These are phyloP conservation scores for Heteropelma amictum DNA, from an alignment of 2,888 invertebrate species.

Conservation along the genomic window DNA sequence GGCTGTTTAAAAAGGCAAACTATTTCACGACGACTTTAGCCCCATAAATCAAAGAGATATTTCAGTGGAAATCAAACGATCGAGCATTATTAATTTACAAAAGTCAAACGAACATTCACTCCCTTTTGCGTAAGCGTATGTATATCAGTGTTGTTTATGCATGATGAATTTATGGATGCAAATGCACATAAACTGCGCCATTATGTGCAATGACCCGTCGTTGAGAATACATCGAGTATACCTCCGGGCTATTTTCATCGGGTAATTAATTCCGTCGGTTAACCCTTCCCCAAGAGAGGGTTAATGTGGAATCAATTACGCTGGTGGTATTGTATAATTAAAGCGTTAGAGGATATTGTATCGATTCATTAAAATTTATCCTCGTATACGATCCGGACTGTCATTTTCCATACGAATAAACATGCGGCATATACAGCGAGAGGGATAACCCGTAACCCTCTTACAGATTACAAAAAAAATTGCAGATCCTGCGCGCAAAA, in stretches of 20 bases:
- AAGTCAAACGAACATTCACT: background rate
- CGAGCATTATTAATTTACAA: no score
- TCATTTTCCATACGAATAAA: slow-evolving; percentile 43
- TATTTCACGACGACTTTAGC: no score
- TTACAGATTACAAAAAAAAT: no score
- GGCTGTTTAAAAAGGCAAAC: no score
- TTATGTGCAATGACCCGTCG: slow-evolving; percentile 53
- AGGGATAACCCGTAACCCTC: no score
- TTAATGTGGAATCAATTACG: slow-evolving; percentile 56
- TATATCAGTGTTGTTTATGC: no score
- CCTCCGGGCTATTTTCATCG: slow-evolving; percentile 48
- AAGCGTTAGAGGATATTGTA: slow-evolving; percentile 48
- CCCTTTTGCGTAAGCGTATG: background rate
- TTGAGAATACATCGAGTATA: slow-evolving; percentile 46
- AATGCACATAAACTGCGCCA: slow-evolving; percentile 16
- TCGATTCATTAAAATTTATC: slow-evolving; percentile 54
- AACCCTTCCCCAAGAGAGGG: slow-evolving; percentile 29
- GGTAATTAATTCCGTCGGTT: slow-evolving; percentile 51
- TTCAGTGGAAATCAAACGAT: no score
- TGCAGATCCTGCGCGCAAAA: no score
- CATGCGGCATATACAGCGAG: background rate
- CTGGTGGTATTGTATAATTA: slow-evolving; percentile 50
- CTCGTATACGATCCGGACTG: slow-evolving; percentile 36
- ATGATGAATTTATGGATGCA: slow-evolving; percentile 40
- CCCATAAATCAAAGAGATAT: no score